Evolutionary conservation across 2,797 vertebrate species (phyloP), one percentile per base, ranked within the genome.

Genomic region (Ambastaia sidthimunki): DNA sequence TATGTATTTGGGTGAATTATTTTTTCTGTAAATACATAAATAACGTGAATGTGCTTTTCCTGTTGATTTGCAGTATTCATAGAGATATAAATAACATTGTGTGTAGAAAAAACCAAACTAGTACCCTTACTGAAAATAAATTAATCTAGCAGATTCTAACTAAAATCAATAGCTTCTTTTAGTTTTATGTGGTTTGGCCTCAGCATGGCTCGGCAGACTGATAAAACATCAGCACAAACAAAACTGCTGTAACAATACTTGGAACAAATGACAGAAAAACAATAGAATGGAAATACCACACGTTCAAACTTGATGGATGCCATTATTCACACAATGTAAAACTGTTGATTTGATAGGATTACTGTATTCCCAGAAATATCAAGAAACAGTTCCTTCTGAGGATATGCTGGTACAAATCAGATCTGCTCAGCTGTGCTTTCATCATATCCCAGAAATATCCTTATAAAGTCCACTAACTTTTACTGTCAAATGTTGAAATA

Each of bases 101-200:
- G 34, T 37, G 34, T 37, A 37, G 6, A 37, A 37, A 1, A 37
- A 37, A 37, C 34, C 60, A 50, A 65, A 23, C 0, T 37, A 19
- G 41, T 23, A 60, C 48, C 7, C 65, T 59, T 21, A 19, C 57
- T 60, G 47, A 28, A 65, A 54, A 63, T 63, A 23, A 34, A 44
- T 52, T 71, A 4, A 9, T 12, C 19, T n/a, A 1, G 6, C 1
- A 7, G 55, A 31, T 59, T 59, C 34, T 31, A 16, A 15, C 52
- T 6, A 0, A 19, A 57, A 57, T 63, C 28, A 11, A 44, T 4
- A 9, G 41, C 23, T 50, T 54, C 41, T 70, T 69, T 60, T 19
- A 28, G 54, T 74, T 74, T 74, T 65, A 19, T 50, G 44, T 37
- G 52, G 37, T 71, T 62, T 78, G 67, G 44, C 76, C 55, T 62